Evolutionary conservation across 2,888 invertebrate species (phyloP), one percentile per base, ranked within the genome.

Genomic region (Himalopsyche anomala): DNA sequence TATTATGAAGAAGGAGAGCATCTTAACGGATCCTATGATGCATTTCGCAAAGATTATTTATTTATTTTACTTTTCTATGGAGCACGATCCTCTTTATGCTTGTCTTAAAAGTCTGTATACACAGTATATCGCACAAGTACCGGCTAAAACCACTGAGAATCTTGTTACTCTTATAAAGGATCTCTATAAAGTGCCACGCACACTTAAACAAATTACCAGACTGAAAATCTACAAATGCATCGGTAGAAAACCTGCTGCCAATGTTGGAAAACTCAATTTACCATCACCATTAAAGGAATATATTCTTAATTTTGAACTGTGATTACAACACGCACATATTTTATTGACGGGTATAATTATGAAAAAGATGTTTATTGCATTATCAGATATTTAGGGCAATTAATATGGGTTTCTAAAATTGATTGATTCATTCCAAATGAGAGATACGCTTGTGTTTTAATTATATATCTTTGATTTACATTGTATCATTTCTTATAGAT

Each of bases 141-240:
- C 95, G 80, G 94, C 93, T 86, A 94, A 94, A 90, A 93, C 93
- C 90, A 94, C 95, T 28, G 94, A 94, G 90, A 94, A 94, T 89
- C 92, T 95, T 79, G 94, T 95, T 87, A 92, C 93, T 87, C 91
- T 95, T 54, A 94, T 96, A 89, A 94, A 95, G 89, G 93, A 94
- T 83, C 91, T 96, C 89, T 94, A 95, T 89, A 94, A 95, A 56
- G 92, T 94, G 87, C 96, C 96, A 12, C 92, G 96, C 79, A 94
- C 94, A 88, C 92, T 96, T n/a, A 96, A 96, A 90, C 96, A 96
- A 91, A 94, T 96, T 87, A 94, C 95, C 79, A 93, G 96, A 36
- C 94, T 96, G 83, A 93, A 94, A 89, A 96, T 96, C 88, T 96
- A 96, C 90, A 94, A 94, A 89, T 94, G 95, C 83, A 91, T 96